Evolutionary conservation across 2,888 invertebrate genomes (phyloP).

Genomic region (Exephanes ischioxanthus): DNA sequence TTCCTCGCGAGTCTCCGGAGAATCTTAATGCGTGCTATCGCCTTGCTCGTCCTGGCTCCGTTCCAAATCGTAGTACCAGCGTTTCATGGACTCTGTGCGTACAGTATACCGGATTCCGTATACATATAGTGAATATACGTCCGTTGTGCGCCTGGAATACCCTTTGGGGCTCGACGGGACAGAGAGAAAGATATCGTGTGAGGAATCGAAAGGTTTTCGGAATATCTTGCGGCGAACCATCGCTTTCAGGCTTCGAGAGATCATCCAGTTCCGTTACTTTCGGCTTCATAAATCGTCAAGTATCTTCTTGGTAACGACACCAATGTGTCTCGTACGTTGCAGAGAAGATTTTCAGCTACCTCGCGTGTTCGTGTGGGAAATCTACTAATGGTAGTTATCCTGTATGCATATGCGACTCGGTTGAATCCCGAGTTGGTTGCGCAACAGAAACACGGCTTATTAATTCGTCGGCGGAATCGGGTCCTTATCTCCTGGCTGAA

Average conservation of each 20-base stretch:
- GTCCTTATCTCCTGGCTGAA: slow-evolving; percentile 56
- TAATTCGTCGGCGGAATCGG: slow-evolving; percentile 53
- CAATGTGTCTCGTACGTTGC: not conserved
- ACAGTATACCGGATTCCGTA: not conserved
- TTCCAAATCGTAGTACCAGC: slow-evolving; percentile 51
- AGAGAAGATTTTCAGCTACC: not conserved
- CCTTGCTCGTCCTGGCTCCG: slow-evolving; percentile 44
- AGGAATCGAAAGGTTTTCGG: slow-evolving; percentile 29
- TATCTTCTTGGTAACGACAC: not conserved
- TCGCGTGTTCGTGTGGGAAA: slow-evolving; percentile 13
- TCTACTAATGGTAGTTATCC: slow-evolving; percentile 37
- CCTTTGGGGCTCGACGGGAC: not conserved
- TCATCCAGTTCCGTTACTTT: not conserved
- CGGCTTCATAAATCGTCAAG: slow-evolving; percentile 13
- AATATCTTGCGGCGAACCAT: slow-evolving; percentile 24
- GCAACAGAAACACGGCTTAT: slow-evolving; percentile 60
- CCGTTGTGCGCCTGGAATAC: slow-evolving; percentile 39
- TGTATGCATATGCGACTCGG: slow-evolving; percentile 10
- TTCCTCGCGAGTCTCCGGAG: slow-evolving; percentile 37
- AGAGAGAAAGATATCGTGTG: slow-evolving; percentile 40
- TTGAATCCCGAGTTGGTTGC: slow-evolving; percentile 49
- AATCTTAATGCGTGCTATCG: slow-evolving; percentile 41
- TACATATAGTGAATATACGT: not conserved
- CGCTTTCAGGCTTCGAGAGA: slow-evolving; percentile 33
- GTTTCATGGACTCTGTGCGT: slow-evolving; percentile 42